These are phyloP conservation scores for Drosophila simulans DNA, from an alignment of 1,140 invertebrate species.

Conservation along the genomic window DNA sequence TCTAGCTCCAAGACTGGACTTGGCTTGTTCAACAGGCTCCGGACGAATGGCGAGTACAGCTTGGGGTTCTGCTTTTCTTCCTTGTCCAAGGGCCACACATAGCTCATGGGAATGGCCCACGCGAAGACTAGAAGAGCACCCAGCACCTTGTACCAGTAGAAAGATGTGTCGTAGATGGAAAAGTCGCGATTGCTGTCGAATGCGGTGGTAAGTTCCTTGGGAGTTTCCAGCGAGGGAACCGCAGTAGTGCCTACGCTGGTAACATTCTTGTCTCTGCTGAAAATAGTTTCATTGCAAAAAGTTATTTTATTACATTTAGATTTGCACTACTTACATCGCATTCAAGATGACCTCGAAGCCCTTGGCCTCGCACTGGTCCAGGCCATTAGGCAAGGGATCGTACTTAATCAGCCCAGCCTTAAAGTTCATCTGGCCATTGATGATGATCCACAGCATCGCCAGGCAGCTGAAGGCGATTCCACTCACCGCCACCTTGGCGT, in stretches of 20 bases:
- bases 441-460: constrained; percentile 91
- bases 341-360: constrained; percentile 55
- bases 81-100: constrained; percentile 64
- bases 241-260: constrained; percentile 13
- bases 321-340: constrained; percentile 52
- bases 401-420: constrained; percentile 86
- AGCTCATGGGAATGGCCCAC: constrained; percentile 86
- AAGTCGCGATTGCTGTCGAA: constrained; percentile 83
- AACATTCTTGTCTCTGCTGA: constrained; percentile 29
- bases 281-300: background rate
- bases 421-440: constrained; percentile 90
- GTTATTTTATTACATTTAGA: rapidly evolving
- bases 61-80: constrained; percentile 68
- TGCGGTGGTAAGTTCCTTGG: constrained; percentile 55
- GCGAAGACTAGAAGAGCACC: constrained; percentile 87
- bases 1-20: constrained; percentile 48
- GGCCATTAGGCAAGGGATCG: constrained; percentile 85
- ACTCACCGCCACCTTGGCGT: constrained; percentile 88
- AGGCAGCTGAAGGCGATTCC: constrained; percentile 88
- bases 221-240: constrained; percentile 1
- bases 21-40: constrained; percentile 35
- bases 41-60: constrained; percentile 65
- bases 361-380: constrained; percentile 86
- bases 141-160: constrained; percentile 88
- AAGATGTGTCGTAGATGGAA: constrained; percentile 87